phyloP scores from a whole-genome alignment of 23 tunicate species.

The Diplosoma virens region DNA sequence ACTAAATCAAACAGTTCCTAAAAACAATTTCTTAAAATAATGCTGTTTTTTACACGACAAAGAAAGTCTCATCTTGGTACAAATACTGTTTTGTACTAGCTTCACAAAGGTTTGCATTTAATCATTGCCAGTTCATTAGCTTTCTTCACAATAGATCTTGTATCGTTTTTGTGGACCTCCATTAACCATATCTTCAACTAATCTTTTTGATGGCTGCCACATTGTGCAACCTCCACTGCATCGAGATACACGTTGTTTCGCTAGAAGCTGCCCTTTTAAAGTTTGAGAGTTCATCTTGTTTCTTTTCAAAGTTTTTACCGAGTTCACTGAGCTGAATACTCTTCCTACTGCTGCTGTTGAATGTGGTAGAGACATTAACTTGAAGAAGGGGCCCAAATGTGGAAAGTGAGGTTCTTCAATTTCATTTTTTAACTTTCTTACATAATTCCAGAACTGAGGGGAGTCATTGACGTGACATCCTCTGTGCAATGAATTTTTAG shows the following conservation, averaged over 20 bases:
- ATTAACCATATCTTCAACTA: slow-evolving; percentile 23
- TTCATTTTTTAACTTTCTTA: slow-evolving; percentile 19
- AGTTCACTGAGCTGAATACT: slow-evolving; percentile 31
- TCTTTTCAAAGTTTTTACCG: slow-evolving; percentile 15
- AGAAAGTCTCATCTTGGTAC: slow-evolving; percentile 13
- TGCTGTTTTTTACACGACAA: slow-evolving; percentile 11
- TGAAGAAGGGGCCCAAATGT: slow-evolving; percentile 24
- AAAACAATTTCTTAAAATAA: no score
- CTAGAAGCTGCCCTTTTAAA: slow-evolving; percentile 31
- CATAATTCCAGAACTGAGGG: slow-evolving; percentile 43
- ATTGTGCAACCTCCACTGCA: slow-evolving; percentile 23
- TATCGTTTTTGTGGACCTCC: slow-evolving; percentile 20
- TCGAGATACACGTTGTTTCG: slow-evolving; percentile 10
- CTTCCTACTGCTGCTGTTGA: slow-evolving; percentile 25
- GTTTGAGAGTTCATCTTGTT: slow-evolving; percentile 7
- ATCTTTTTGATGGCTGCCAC: slow-evolving; percentile 24
- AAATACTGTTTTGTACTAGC: slow-evolving; percentile 20
- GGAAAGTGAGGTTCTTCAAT: slow-evolving; percentile 30
- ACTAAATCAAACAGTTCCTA: slow-evolving; percentile 18
- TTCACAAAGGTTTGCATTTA: slow-evolving; percentile 18
- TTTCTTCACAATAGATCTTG: slow-evolving; percentile 12
- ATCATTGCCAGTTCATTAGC: slow-evolving; percentile 20
- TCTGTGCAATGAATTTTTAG: slow-evolving; percentile 26
- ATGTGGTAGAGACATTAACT: slow-evolving; percentile 21
- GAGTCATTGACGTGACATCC: slow-evolving; percentile 40